Evolutionary conservation across 2,888 invertebrate genomes (phyloP), one percentile per base, ranked within the genome.

Genomic region (Ptilodon capucinus): DNA sequence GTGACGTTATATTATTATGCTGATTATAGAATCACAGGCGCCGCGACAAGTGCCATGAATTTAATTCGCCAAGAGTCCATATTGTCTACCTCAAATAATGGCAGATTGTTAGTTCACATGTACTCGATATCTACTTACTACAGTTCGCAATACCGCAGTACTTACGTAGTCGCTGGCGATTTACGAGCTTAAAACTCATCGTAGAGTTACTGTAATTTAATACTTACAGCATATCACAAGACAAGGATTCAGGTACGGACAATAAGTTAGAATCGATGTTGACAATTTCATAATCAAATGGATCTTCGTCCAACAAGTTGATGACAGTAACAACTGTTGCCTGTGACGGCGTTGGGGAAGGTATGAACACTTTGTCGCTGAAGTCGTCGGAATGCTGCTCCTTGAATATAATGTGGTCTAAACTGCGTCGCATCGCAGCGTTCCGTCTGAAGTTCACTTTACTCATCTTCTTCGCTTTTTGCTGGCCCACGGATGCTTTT

Each of bases 221-320:
- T 45, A 74, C 82, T 74, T 44, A 80, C 83, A 60, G n/a, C 7
- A 53, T 41, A 17, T 76, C 71, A 25, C 40, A 51, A 3, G 76
- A 70, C 17, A 60, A 39, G 0, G 52, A 63, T 1, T 75, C 71
- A 0, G 76, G 71, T 1, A 81, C 41, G 7, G 63, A 68, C 17
- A 89, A 51, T 44, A 87, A 56, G 4, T 61, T 69, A 0, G 68
- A 64, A 46, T 89, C 87, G 40, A 90, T 90, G 45, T 90, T 90
- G 3, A 90, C 78, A 6, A 90, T 90, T 8, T 90, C 90, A 40
- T 89, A 90, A 42, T 90, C 90, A 51, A 90, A 86, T 0, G 88
- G 77, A 36, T 91, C 90, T 17, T 75, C 86, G 0, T 87, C 87
- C 1, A 89, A 36, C n/a, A 86, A 25, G 6, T 71, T 57, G 2